Evolutionary conservation across 2,888 invertebrate species (phyloP).

Genomic region (Sialis fuliginosa): DNA sequence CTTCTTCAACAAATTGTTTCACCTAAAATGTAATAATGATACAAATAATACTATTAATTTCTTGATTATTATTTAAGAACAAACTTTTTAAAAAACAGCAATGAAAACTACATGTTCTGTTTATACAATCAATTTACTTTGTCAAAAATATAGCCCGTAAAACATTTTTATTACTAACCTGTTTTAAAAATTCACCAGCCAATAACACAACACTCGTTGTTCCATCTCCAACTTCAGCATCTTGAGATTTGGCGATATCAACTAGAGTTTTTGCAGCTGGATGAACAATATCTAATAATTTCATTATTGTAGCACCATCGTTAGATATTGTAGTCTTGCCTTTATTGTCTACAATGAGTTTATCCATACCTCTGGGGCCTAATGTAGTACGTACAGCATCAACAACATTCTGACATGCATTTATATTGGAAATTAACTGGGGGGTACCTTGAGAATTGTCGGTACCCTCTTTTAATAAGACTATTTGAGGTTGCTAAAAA

Average conservation of each 20-base stretch:
- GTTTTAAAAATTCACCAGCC: constrained; percentile 89
- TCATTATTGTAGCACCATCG: constrained; percentile 98
- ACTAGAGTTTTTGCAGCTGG: constrained; percentile 96
- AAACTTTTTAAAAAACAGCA: neutral
- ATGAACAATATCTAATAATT: constrained; percentile 92
- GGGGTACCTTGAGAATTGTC: constrained; percentile 91
- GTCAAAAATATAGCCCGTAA: neutral
- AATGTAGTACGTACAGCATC: constrained; percentile 95
- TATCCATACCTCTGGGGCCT: constrained; percentile 98
- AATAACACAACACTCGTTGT: constrained; percentile 94
- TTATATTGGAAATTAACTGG: constrained; percentile 92
- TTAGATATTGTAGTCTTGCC: constrained; percentile 96
- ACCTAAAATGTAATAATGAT: constrained; percentile 18
- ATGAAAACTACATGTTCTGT: too few species aligned
- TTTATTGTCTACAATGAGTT: constrained; percentile 78
- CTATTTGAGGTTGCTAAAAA: constrained; percentile 87
- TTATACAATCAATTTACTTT: too few species aligned
- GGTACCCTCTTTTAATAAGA: constrained; percentile 94
- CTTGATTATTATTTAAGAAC: neutral
- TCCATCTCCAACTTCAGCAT: constrained; percentile 97
- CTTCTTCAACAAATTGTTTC: constrained; percentile 93
- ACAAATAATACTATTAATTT: neutral
- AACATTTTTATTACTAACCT: constrained; percentile 23
- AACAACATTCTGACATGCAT: constrained; percentile 87
- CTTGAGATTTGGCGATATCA: constrained; percentile 98